Conservation (phyloP, 2,113 vertebrate species). For the human region DNA sequence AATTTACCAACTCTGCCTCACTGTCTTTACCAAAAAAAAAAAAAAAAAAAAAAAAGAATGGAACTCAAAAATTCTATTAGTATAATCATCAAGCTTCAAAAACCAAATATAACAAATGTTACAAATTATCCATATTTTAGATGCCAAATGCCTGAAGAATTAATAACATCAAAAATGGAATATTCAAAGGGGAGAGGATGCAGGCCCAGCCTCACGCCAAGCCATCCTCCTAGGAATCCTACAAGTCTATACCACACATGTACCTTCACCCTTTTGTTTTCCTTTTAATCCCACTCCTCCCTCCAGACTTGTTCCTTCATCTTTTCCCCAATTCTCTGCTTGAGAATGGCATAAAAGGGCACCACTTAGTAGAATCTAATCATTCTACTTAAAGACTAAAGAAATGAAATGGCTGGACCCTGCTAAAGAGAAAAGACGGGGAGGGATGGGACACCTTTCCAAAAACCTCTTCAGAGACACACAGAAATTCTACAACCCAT, state of each 20-base stretch:
- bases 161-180: not conserved
- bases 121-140: not conserved
- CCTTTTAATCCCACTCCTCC: not conserved
- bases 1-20: not conserved
- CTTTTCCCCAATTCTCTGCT: not conserved
- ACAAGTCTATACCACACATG: fast-evolving
- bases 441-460: not conserved
- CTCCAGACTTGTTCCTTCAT: not conserved
- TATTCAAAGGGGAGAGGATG: not conserved
- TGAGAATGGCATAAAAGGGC: not conserved
- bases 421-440: not conserved
- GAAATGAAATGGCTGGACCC: not conserved
- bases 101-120: not conserved
- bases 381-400: not conserved
- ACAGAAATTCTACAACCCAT: not conserved
- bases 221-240: too few relatives aligned
- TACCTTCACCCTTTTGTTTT: not conserved
- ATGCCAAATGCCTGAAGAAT: not conserved
- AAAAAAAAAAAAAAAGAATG: not conserved
- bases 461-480: not conserved
- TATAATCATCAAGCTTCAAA: not conserved
- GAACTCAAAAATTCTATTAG: not conserved
- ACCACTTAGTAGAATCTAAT: not conserved
- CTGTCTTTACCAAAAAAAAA: not conserved
- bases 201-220: not conserved